Evolutionary conservation across 2,888 invertebrate genomes (phyloP).

Genomic region (Fabriciana adippe): DNA sequence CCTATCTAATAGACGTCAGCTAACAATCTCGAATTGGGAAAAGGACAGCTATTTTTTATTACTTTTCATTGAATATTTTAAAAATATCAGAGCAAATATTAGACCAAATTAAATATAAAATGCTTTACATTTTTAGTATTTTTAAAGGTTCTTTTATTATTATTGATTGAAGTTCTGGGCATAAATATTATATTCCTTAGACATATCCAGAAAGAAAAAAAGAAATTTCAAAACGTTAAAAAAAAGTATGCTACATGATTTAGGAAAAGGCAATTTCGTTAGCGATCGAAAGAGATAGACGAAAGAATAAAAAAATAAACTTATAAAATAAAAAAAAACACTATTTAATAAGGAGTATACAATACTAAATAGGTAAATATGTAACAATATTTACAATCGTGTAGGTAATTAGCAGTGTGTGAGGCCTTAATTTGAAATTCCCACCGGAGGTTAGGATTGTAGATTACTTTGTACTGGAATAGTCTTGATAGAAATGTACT

Average conservation of each 20-base stretch:
- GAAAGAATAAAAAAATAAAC: too few relatives aligned
- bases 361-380: conserved; percentile 14
- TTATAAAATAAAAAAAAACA: too few relatives aligned
- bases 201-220: neutral
- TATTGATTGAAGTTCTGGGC: neutral
- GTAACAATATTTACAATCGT: conserved; percentile 20
- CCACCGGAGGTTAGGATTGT: conserved; percentile 23
- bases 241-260: neutral
- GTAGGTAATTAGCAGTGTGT: conserved; percentile 35
- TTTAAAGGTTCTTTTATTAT: too few relatives aligned
- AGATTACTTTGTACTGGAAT: conserved; percentile 18
- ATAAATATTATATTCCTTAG: neutral
- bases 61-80: too few relatives aligned
- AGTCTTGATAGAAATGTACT: neutral
- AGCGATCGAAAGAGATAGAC: too few relatives aligned
- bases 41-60: too few relatives aligned
- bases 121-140: too few relatives aligned
- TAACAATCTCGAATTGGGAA: too few relatives aligned
- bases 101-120: too few relatives aligned
- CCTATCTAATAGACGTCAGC: too few relatives aligned
- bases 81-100: too few relatives aligned
- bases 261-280: neutral
- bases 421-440: conserved; percentile 37
- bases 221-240: neutral
- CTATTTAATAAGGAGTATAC: neutral